A percentile compares a stretch with the other conserved stretches of the same genome.
phyloP scores from a whole-genome alignment of 1,140 invertebrate genomes.

The Triops cancriformis region DNA sequence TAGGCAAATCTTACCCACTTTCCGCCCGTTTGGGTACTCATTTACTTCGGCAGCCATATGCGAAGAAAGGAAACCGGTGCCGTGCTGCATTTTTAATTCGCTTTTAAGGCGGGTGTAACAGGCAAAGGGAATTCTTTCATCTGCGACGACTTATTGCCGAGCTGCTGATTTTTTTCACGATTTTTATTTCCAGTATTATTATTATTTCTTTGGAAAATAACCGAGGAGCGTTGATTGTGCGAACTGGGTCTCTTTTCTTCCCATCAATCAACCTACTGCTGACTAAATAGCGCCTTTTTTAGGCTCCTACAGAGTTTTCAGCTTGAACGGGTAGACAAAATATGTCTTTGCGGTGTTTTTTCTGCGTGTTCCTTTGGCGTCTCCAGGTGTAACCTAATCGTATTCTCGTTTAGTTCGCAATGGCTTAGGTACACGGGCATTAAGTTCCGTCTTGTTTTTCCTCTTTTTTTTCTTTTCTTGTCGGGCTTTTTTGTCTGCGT shows the following conservation, averaged over 20 bases:
- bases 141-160: neutral
- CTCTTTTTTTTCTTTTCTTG: no score
- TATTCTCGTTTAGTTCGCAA: neutral
- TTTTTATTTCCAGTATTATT: neutral
- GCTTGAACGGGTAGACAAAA: neutral
- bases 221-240: no score
- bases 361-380: neutral
- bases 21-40: constrained; percentile 11
- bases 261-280: neutral
- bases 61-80: neutral
- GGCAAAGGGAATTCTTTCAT: neutral
- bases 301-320: neutral
- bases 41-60: neutral
- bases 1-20: constrained; percentile 5
- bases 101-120: neutral
- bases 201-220: no score
- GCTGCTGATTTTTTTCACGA: neutral
- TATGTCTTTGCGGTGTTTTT: neutral
- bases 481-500: no score
- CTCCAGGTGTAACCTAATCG: neutral
- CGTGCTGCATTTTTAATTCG: neutral
- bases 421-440: neutral
- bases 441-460: neutral
- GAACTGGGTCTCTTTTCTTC: no score
- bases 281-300: neutral